Base-by-base conservation (phyloP, 2,888 invertebrate species). In the Carterocephalus palaemon region DNA sequence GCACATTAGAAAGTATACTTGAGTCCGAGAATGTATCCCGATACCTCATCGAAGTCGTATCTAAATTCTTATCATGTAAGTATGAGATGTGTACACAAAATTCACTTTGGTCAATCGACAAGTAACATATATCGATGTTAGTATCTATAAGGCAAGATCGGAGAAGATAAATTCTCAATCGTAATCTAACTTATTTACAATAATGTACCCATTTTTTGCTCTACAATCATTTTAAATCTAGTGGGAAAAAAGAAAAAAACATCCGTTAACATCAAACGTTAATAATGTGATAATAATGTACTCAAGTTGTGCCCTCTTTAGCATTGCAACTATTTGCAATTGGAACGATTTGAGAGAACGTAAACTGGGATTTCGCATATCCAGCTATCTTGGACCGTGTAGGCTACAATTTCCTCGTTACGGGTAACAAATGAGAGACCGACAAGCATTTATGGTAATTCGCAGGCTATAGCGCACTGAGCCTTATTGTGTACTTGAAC, bases 401-500 rank as follows among this genome's bases (percentile, higher is more conserved):
- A n/a, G n/a, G n/a, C n/a, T n/a, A 49, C 54, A 59, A 62, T 61
- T 61, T 63, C 57, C 57, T 58, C 43, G 47, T 51, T 52, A 52
- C 48, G 16, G 45, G 36, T 37, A 43, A 46, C 51, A 55, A 56
- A 63, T 58, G 54, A 59, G 56, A 57, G 54, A 58, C 49, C 50
- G 57, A 62, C 51, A 56, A 56, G 54, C 60, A 51, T 59, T 66
- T 67, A 69, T 65, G 70, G 57, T 66, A 70, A 69, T 68, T 59
- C 58, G 50, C 53, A 47, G 31, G 43, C 42, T 28, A 32, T 38
- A 42, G 32, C 19, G 22, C 10, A 12, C 31, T 10, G 38, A 10
- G 33, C 24, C 28, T 38, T 38, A 41, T 57, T 52, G 53, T 47
- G 37, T 43, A 39, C 48, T 54, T 52, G 51, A 49, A 39, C 54